Evolutionary conservation across 2,113 vertebrate species (phyloP), one percentile per base, ranked within the genome.

Genomic region (Chelonoidis abingdonii): DNA sequence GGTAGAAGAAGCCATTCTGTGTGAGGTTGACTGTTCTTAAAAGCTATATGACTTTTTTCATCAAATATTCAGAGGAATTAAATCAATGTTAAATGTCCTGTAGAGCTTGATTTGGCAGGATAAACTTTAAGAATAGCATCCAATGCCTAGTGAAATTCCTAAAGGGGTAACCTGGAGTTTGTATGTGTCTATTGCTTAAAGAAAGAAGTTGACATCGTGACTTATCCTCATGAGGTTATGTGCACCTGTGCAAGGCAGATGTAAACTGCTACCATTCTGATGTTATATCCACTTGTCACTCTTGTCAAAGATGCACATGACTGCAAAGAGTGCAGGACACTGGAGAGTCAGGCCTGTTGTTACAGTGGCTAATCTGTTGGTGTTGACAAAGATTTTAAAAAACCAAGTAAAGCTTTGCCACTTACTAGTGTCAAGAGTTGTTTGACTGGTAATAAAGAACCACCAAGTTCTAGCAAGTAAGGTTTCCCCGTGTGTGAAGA

Each of bases 41-140:
- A 93, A 93, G 29, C 41, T 86, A 0, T 29, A 12, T 78, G 41
- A 54, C 27, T 12, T 31, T 62, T 92, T 50, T 93, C n/a, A 65
- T 95, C 11, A 95, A 92, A 89, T 87, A 94, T 97, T 97, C 84
- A 93, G 72, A 89, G 12, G 31, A 57, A 24, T 83, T 52, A 79
- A 59, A 91, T 87, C 81, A 88, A 59, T 82, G 17, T 81, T 11
- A 53, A 87, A 38, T 57, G 50, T n/a, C 44, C 59, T 79, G 9
- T 84, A 84, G 84, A 89, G 62, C 3, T 92, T 9, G 3, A 54
- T 75, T 88, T 52, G 84, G 21, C 27, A 44, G 44, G n/a, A 89
- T 78, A 35, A 80, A 83, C 10, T 84, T 81, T 83, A 62, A 88
- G 92, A 96, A 97, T 72, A 88, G 11, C n/a, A 86, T 59, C 8